Conservation (phyloP, 2,888 invertebrate species). For the Drosophila trichaetosa region DNA sequence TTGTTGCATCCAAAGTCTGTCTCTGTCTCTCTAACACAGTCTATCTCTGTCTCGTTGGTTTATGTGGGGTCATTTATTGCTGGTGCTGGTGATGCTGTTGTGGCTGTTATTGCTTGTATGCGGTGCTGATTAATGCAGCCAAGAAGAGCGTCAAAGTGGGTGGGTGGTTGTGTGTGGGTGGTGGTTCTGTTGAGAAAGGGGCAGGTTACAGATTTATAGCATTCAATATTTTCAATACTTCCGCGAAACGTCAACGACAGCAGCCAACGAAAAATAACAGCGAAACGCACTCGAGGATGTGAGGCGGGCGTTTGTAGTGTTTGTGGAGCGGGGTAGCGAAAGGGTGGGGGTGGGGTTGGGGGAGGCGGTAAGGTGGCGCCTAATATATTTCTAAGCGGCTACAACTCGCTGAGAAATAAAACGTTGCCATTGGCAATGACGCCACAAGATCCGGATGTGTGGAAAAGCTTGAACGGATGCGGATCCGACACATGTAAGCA, state of each 20-base stretch:
- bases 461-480: conserved; percentile 62
- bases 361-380: not conserved
- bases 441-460: conserved; percentile 55
- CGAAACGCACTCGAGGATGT: conserved; percentile 4
- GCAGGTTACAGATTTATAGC: conserved; percentile 60
- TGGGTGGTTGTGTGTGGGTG: not conserved
- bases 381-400: conserved; percentile 47
- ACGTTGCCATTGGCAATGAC: conserved; percentile 62
- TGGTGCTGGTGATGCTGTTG: conserved; percentile 8
- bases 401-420: conserved; percentile 51
- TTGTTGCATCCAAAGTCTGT: conserved; percentile 3
- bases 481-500: conserved; percentile 62
- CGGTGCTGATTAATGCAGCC: conserved; percentile 24
- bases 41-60: conserved; percentile 6
- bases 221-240: conserved; percentile 73
- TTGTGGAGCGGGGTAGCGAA: not conserved
- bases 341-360: not conserved
- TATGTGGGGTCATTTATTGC: conserved; percentile 28
- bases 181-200: not conserved
- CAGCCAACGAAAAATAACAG: conserved; percentile 41
- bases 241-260: conserved; percentile 58
- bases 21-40: not conserved
- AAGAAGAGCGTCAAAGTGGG: conserved; percentile 19
- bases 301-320: not conserved
- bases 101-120: conserved; percentile 25